Percentiles rank a stretch among this genome's conserved stretches.
Conservation (phyloP, 2,797 vertebrate species). For the Oceanodroma leucorhoa region DNA sequence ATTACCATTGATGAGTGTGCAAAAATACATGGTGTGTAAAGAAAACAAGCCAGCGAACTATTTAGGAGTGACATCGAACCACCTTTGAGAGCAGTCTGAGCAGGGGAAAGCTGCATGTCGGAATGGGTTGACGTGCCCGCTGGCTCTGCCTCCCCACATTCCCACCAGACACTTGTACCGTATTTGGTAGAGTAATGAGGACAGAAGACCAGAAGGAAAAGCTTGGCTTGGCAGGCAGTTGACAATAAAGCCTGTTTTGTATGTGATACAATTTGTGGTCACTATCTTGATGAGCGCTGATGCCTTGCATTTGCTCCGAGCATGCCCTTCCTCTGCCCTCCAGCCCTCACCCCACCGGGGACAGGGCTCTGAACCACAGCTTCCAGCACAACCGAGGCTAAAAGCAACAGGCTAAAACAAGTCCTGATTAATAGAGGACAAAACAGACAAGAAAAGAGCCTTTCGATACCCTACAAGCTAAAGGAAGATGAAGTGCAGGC, state of each 20-base stretch:
- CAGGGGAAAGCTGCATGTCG: not conserved
- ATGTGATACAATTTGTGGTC: not conserved
- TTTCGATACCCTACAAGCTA: not conserved
- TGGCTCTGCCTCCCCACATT: not conserved
- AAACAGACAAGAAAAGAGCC: not conserved
- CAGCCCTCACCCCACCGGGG: not conserved
- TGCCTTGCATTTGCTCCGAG: accelerated
- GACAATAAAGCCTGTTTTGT: not conserved
- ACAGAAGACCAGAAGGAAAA: not conserved
- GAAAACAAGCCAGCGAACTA: not conserved
- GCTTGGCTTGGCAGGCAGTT: not conserved
- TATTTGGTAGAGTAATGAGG: not conserved
- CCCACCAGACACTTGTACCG: not conserved
- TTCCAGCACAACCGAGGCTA: not conserved
- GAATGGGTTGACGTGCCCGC: not conserved
- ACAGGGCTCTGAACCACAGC: accelerated
- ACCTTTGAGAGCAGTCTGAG: not conserved
- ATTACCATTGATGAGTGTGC: accelerated
- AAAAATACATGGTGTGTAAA: not conserved
- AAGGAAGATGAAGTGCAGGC: not conserved
- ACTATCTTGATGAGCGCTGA: not conserved
- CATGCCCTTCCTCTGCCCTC: not conserved
- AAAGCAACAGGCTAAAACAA: not conserved
- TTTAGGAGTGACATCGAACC: not conserved
- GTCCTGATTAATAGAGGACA: not conserved